Evolutionary conservation across 2,888 invertebrate genomes (phyloP), one percentile per base, ranked within the genome.

Genomic region (Diarsia brunnea): DNA sequence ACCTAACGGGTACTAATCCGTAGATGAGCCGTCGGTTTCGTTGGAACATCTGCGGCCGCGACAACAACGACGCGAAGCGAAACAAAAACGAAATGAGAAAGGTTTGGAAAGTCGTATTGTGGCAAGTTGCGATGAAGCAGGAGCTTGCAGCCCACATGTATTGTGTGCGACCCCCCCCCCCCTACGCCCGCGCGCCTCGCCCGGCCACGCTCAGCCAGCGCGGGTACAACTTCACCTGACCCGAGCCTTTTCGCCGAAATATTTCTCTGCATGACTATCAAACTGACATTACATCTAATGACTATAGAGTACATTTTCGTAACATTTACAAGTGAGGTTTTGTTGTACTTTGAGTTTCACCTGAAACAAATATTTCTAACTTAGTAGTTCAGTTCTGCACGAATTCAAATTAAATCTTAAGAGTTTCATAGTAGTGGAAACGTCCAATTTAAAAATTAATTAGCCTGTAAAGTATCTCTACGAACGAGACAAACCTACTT

Each of bases 21-120:
- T 89, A 93, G 95, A 95, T 95, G 95, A 95, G 95, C 94, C 94
- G 92, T 88, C 89, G 93, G 90, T 92, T 93, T 92, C 92, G 92
- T 88, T 90, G 89, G 86, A 94, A 93, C 96, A 96, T 95, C 95
- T 96, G 96, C 91, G 95, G 88, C 93, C 93, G 91, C 91, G 91
- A 90, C 93, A 91, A 91, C 92, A 90, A 89, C 90, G 90, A 84
- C 79, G 87, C 84, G 87, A 87, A 88, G 87, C 91, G 91, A 95
- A 94, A 96, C 96, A 96, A 96, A 96, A 95, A 95, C 96, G 92
- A 93, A 94, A 96, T 96, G 95, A 95, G 95, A 95, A 95, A 96
- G 95, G 95, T 95, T 95, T 91, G 93, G 93, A 92, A 92, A 93
- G 93, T 93, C 92, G 92, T 92, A 95, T 95, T 95, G 95, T 94